Evolutionary conservation across 2,113 vertebrate genomes (phyloP).

Genomic region (Prunella himalayana): DNA sequence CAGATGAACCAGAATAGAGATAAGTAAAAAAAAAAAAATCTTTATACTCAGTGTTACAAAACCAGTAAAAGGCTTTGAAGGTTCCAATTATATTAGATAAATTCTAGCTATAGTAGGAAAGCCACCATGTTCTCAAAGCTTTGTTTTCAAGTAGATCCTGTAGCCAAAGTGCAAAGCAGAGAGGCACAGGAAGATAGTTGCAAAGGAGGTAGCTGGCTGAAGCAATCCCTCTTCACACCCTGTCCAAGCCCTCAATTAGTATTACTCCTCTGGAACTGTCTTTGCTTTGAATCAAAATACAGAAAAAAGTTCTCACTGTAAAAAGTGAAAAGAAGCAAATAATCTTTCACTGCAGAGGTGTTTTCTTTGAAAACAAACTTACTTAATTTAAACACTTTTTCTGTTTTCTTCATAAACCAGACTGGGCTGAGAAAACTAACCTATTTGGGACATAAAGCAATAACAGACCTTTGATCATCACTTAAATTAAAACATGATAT

Average conservation of each 20-base stretch:
- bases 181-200: not conserved
- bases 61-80: not conserved
- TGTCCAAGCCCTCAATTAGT: not conserved
- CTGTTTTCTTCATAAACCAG: not conserved
- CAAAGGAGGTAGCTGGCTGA: not conserved
- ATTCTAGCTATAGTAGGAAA: not conserved
- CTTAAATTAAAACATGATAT: not conserved
- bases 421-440: not conserved
- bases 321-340: not conserved
- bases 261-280: not conserved
- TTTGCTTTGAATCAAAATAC: not conserved
- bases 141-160: not conserved
- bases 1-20: not conserved
- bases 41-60: not conserved
- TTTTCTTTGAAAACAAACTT: not conserved
- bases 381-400: not conserved
- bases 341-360: not conserved
- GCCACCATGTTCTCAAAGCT: not conserved
- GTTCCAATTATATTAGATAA: not conserved
- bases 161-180: not conserved
- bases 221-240: not conserved
- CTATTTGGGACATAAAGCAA: not conserved
- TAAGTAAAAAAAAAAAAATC: not conserved
- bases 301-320: not conserved
- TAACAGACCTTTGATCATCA: not conserved